phyloP scores from a whole-genome alignment of 2,888 invertebrate genomes.

The Julus scanicus region DNA sequence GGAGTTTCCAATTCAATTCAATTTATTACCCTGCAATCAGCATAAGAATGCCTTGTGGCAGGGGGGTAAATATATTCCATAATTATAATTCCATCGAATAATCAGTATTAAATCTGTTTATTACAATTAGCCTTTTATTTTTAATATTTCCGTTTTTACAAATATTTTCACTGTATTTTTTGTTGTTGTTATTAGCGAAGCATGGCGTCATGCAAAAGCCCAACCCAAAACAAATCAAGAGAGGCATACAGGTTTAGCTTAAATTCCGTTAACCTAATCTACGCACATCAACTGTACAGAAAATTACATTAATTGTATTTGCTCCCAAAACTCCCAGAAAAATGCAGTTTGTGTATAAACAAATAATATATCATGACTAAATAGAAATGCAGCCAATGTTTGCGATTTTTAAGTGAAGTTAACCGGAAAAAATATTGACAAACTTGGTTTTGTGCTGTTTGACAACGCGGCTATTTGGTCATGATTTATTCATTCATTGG shows the following conservation, averaged over 20 bases:
- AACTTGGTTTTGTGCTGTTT: not conserved
- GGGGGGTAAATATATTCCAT: no score
- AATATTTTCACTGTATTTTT: constrained; percentile 3
- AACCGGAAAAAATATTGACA: not conserved
- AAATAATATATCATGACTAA: constrained; percentile 31
- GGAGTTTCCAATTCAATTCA: no score
- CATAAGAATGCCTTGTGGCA: no score
- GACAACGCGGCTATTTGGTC: not conserved
- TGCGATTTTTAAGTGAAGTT: not conserved
- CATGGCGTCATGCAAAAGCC: constrained; percentile 37
- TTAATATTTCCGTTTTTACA: constrained; percentile 25
- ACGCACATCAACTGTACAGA: constrained; percentile 42
- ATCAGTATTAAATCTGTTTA: constrained; percentile 22
- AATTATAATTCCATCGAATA: not conserved
- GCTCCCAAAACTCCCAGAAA: constrained; percentile 24
- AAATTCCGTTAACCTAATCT: not conserved
- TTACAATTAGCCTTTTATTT: constrained; percentile 38
- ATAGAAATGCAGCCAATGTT: not conserved
- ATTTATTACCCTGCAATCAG: no score
- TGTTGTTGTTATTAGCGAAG: constrained; percentile 1
- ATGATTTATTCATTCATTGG: constrained; percentile 5
- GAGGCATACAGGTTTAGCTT: not conserved
- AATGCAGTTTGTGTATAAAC: not conserved
- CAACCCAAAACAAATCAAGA: constrained; percentile 14
- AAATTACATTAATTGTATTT: constrained; percentile 2